Base-by-base conservation (phyloP, 2,797 vertebrate genomes). In the Clarias laeviceps region DNA sequence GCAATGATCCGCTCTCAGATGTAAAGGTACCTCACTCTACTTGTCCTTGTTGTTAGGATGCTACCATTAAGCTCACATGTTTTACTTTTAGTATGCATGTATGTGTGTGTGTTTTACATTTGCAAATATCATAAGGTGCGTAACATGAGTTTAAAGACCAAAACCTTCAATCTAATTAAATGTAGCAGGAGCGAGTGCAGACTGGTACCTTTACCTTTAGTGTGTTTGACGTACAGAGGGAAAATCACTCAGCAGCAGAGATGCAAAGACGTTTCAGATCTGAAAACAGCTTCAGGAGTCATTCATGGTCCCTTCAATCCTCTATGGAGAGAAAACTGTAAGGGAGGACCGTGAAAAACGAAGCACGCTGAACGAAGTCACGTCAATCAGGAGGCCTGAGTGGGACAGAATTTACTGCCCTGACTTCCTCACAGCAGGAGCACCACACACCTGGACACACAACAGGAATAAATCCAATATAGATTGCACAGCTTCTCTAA, bases 401-500 rank as follows among this genome's bases (percentile, higher is more conserved):
- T 24, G 57, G 1, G 29, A 78, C 85, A 92, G 90, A 94, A 91
- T 92, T 92, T 92, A 92, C 92, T 88, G 88, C 92, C 92, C 91
- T 90, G 91, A 94, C 94, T 95, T 95, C 92, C 94, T 94, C 92
- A 92, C 94, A 62, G 91, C 91, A 91, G 94, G 95, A 92, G 92
- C 91, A 91, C 91, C 84, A 84, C 92, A 92, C 78, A 92, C 93
- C 94, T 91, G 91, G 91, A 92, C 93, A 94, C 92, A 91, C 93
- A 92, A 94, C 92, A 93, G 93, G 93, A 95, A 94, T 94, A 95
- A 96, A 96, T 95, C 94, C 94, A 94, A 95, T 96, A 95, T 93
- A 95, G 95, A 96, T 96, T 95, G 94, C 93, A 94, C 93, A 92
- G 93, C 93, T 93, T 91, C 87, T 92, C 89, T 93, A 91, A 91